Evolutionary conservation across 2,113 vertebrate species (phyloP).

Genomic region (Acrocephalus arundinaceus): DNA sequence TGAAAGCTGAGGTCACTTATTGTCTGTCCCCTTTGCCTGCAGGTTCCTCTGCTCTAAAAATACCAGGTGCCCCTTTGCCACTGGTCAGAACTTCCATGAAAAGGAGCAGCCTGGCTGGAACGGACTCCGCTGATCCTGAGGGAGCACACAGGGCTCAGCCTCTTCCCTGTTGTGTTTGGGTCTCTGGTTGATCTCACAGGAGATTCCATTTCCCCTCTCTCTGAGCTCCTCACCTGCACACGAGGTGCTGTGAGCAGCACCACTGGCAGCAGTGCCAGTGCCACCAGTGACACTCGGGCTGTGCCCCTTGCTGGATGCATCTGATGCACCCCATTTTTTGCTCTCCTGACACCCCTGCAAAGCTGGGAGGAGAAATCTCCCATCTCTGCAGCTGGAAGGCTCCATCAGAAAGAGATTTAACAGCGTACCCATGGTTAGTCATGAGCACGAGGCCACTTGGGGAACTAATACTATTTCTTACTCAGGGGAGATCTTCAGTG

Average conservation of each 20-base stretch:
- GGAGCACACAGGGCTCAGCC: not conserved
- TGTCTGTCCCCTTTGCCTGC: not conserved
- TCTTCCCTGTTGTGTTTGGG: not conserved
- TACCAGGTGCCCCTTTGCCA: not conserved
- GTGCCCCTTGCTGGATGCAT: not conserved
- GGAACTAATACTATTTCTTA: not conserved
- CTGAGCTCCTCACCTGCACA: not conserved
- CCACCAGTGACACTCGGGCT: fast-evolving
- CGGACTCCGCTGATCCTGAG: not conserved
- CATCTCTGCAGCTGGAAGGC: not conserved
- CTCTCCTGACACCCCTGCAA: not conserved
- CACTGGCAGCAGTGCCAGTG: not conserved
- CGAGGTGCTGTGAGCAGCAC: not conserved
- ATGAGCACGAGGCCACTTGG: not conserved
- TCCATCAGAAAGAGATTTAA: not conserved
- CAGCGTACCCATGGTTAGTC: not conserved
- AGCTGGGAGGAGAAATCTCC: not conserved
- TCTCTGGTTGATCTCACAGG: not conserved
- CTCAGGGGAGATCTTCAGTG: slow-evolving; percentile 5
- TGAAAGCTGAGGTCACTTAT: not conserved
- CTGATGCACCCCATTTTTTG: not conserved
- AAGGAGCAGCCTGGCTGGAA: not conserved
- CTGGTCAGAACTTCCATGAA: not conserved
- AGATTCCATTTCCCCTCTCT: not conserved
- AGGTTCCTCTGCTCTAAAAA: not conserved